A percentile compares a stretch with the other conserved stretches of the same genome.
Evolutionary conservation across 1,140 invertebrate species (phyloP).

Genomic region (Acromyrmex echinatior): DNA sequence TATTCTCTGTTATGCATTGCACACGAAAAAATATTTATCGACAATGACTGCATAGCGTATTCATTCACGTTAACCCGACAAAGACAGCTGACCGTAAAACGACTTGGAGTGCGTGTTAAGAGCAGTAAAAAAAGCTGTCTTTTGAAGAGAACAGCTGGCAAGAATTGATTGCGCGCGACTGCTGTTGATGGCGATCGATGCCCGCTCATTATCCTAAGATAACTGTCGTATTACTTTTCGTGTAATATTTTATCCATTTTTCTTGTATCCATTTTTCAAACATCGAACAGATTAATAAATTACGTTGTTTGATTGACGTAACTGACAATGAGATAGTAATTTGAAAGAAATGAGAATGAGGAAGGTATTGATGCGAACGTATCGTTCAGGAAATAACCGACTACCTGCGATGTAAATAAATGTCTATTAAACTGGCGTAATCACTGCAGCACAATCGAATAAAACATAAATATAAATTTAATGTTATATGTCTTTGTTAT

Average conservation of each 20-base stretch:
- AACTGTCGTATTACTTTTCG: constrained; percentile 56
- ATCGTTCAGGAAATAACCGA: too few relatives aligned
- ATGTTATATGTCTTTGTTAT: too few relatives aligned
- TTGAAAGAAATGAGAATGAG: too few relatives aligned
- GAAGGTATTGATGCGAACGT: too few relatives aligned
- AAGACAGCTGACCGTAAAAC: constrained; percentile 60
- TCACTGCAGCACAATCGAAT: too few relatives aligned
- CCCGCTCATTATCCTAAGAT: constrained; percentile 73
- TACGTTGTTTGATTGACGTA: too few relatives aligned
- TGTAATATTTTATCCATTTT: constrained; percentile 62
- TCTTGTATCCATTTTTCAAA: constrained; percentile 61
- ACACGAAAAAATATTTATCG: constrained; percentile 30
- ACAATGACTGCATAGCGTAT: constrained; percentile 23
- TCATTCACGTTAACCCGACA: constrained; percentile 14
- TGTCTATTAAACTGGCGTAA: too few relatives aligned
- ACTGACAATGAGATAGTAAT: too few relatives aligned
- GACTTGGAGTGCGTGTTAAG: constrained; percentile 72
- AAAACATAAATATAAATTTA: too few relatives aligned
- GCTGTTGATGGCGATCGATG: constrained; percentile 75
- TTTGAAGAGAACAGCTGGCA: constrained; percentile 69
- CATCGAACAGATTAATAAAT: neutral
- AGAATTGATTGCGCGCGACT: constrained; percentile 76
- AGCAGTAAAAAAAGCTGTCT: constrained; percentile 71
- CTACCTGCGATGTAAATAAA: too few relatives aligned
- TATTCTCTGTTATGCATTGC: constrained; percentile 46